Conservation (phyloP, 2,113 vertebrate species). For the Nothoprocta perdicaria region DNA sequence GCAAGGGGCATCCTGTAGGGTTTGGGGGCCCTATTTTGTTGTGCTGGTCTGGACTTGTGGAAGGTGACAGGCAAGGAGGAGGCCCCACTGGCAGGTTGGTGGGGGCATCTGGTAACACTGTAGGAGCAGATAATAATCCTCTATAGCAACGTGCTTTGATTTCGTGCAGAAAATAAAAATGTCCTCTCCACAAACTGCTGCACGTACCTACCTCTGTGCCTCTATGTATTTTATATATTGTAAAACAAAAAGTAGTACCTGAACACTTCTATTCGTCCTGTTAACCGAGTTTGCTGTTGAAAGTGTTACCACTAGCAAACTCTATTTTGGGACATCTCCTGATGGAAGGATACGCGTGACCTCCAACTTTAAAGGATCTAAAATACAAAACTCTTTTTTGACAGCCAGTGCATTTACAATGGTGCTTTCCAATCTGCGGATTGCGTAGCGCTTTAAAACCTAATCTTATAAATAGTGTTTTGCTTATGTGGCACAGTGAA, state of each 20-base stretch:
- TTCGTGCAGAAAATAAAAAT: background rate
- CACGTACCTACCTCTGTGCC: rapidly evolving
- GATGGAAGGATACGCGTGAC: background rate
- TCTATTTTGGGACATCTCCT: background rate
- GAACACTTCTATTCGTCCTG: background rate
- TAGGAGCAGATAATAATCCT: background rate
- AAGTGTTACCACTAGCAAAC: background rate
- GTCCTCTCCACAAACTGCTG: background rate
- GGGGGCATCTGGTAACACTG: background rate
- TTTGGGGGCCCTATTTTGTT: background rate
- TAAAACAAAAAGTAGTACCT: background rate
- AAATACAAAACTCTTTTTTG: background rate
- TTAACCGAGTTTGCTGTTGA: background rate
- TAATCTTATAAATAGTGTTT: background rate
- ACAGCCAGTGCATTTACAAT: background rate
- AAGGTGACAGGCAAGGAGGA: rapidly evolving
- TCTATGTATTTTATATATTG: background rate
- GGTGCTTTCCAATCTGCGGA: background rate
- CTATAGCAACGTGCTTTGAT: background rate
- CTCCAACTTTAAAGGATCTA: background rate
- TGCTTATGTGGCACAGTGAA: background rate
- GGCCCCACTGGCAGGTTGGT: background rate
- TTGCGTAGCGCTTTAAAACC: background rate
- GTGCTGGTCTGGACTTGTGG: background rate
- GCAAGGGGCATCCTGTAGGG: background rate